Percentiles rank a stretch among this genome's conserved stretches.
Evolutionary conservation across 2,797 vertebrate species (phyloP).

Genomic region (Hybognathus amarus): DNA sequence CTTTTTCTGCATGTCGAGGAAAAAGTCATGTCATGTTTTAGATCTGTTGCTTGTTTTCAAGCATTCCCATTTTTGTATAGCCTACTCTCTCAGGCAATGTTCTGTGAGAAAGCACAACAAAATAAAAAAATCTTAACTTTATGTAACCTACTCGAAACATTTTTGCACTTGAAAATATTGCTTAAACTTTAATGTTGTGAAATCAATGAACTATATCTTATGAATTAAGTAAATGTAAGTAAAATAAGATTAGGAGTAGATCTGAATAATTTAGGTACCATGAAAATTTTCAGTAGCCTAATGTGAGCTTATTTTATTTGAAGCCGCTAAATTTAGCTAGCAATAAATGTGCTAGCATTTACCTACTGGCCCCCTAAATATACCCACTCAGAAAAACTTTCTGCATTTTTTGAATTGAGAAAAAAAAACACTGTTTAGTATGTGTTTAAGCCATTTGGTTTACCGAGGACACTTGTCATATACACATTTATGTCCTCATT

Average conservation of each 20-base stretch:
- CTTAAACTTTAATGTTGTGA: not conserved
- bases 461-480: too few relatives aligned
- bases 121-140: too few relatives aligned
- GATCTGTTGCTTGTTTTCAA: conserved; percentile 18
- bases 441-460: too few relatives aligned
- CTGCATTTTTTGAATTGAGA: too few relatives aligned
- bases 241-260: too few relatives aligned
- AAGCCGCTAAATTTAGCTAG: too few relatives aligned
- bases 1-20: not conserved
- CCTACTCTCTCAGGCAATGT: not conserved
- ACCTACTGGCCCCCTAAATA: not conserved
- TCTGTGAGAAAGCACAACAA: not conserved
- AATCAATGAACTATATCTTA: not conserved
- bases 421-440: too few relatives aligned
- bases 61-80: not conserved
- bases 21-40: not conserved
- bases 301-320: not conserved
- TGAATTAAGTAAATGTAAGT: too few relatives aligned
- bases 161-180: not conserved
- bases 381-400: too few relatives aligned
- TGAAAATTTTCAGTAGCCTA: not conserved
- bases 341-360: not conserved
- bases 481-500: too few relatives aligned
- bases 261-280: not conserved
- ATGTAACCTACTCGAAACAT: too few relatives aligned